These are phyloP conservation scores for Pseudoatta argentina DNA, from an alignment of 1,140 invertebrate genomes.

Conservation along the genomic window DNA sequence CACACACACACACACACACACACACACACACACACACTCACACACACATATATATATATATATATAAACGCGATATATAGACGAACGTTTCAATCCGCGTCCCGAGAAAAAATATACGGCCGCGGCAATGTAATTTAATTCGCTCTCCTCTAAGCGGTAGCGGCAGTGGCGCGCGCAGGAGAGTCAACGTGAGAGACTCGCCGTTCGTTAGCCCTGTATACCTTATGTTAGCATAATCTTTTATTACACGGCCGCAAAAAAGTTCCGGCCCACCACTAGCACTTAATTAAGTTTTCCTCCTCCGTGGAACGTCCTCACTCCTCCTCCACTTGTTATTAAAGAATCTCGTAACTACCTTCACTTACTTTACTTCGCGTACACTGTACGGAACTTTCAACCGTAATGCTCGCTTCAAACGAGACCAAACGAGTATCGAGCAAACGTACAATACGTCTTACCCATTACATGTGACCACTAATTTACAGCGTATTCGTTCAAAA, in stretches of 20 bases:
- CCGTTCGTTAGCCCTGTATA: slow-evolving; percentile 62
- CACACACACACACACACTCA: too few species aligned
- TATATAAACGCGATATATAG: not conserved
- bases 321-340: slow-evolving; percentile 58
- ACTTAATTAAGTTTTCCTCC: slow-evolving; percentile 60
- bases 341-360: slow-evolving; percentile 51
- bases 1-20: too few species aligned
- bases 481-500: not conserved
- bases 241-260: slow-evolving; percentile 60
- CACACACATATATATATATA: too few species aligned
- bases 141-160: slow-evolving; percentile 26
- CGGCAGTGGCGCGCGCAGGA: slow-evolving; percentile 16
- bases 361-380: not conserved
- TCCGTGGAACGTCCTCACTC: slow-evolving; percentile 27
- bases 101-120: slow-evolving; percentile 32
- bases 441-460: not conserved
- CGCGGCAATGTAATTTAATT: slow-evolving; percentile 53
- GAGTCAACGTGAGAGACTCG: slow-evolving; percentile 52
- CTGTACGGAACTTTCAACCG: slow-evolving; percentile 9
- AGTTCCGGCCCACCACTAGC: slow-evolving; percentile 52
- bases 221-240: slow-evolving; percentile 65
- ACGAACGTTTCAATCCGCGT: slow-evolving; percentile 47
- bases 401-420: slow-evolving; percentile 12
- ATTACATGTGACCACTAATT: not conserved
- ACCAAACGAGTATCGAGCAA: not conserved